Base-by-base conservation (phyloP, 2,113 vertebrate species). In the Lanius collurio region DNA sequence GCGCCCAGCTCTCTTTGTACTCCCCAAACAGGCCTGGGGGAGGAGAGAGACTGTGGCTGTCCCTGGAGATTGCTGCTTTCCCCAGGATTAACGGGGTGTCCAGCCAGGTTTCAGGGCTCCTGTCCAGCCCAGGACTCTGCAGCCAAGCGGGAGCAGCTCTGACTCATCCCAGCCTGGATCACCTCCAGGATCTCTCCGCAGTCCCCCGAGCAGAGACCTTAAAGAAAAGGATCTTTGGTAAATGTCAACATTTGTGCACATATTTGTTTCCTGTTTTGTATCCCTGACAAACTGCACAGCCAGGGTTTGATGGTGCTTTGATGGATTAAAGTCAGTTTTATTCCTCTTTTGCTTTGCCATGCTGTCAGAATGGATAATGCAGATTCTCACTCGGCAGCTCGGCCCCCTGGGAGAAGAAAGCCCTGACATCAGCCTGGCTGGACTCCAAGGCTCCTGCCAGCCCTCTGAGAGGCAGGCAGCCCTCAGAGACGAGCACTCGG, bases 131-230 rank as follows among this genome's bases (percentile, higher is more conserved):
- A 30, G 50, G 50, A 41, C 68, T 21, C 37, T 56, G 70, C 79
- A 59, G 56, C 42, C 64, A 17, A 30, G 82, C 0, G 0, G 62
- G 49, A 92, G 50, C 12, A 2, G 31, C 37, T 81, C 91, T 94
- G 96, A 91, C 73, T 96, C 87, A 94, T 77, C 80, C 81, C 6
- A 0, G 26, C 42, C 47, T 94, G 95, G 93, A 93, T 39, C 65
- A 71, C 8, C 39, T 81, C 74, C 84, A 84, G 2, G 0, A 30
- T 56, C 24, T 63, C 73, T 22, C 69, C 0, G 1, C 83, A 92
- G 73, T 77, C 52, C 21, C 74, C 53, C 12, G 35, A 93, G 60
- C 22, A 75, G 28, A 78, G 69, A 87, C 62, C 62, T 67, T 87
- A 50, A 75, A 71, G 78, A 35, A 75, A 62, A 91, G 23, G 69